Conservation (phyloP, 2,888 invertebrate species). For the Himalopsyche tibetana region DNA sequence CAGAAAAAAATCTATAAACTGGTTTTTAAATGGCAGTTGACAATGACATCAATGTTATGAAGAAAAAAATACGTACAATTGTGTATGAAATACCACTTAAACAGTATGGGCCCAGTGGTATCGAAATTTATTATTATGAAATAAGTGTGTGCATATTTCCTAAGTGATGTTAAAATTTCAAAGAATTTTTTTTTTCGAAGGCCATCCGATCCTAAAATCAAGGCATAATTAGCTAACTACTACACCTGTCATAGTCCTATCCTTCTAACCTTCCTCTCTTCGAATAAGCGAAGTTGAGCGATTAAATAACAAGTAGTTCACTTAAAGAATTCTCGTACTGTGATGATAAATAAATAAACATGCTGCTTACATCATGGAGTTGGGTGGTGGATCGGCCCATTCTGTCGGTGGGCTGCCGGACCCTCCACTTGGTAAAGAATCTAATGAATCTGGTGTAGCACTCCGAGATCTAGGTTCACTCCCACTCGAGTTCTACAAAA, state of each 20-base stretch:
- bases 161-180: too few relatives aligned
- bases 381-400: conserved; percentile 75
- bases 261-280: too few relatives aligned
- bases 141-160: neutral
- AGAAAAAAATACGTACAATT: neutral
- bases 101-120: too few relatives aligned
- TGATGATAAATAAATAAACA: neutral
- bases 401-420: conserved; percentile 76
- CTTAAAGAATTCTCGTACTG: neutral
- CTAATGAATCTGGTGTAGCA: conserved; percentile 92
- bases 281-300: too few relatives aligned
- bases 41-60: conserved; percentile 6
- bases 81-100: neutral
- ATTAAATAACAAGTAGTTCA: too few relatives aligned
- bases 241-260: too few relatives aligned
- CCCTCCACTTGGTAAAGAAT: conserved; percentile 83
- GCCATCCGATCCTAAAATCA: too few relatives aligned
- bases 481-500: conserved; percentile 84
- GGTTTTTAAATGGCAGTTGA: conserved; percentile 22
- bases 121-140: neutral
- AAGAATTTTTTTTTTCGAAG: too few relatives aligned
- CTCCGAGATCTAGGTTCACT: conserved; percentile 90
- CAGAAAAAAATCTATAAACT: neutral
- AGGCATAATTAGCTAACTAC: too few relatives aligned
- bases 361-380: conserved; percentile 73